A percentile compares a stretch with the other conserved stretches of the same genome.
Conservation (phyloP, 2,888 invertebrate genomes). For the Galerucella pusilla region DNA sequence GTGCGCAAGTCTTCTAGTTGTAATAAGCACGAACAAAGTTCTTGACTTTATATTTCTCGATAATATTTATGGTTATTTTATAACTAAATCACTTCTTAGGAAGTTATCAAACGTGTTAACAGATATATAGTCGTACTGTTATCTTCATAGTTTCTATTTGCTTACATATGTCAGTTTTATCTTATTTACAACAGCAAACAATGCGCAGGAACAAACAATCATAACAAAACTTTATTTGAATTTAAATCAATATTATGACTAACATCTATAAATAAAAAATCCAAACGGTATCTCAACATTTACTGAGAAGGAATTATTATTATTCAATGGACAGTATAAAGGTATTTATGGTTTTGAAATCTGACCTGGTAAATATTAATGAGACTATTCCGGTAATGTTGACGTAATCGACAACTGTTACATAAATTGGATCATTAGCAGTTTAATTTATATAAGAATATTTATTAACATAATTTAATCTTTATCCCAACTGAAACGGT, state of each 20-base stretch:
- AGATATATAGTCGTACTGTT: constrained; percentile 21
- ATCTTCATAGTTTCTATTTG: constrained; percentile 34
- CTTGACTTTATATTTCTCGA: neutral
- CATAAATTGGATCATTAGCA: too few species aligned
- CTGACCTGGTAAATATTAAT: neutral
- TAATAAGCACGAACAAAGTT: neutral
- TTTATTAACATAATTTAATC: too few species aligned
- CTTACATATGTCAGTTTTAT: constrained; percentile 43
- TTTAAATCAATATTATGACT: constrained; percentile 28
- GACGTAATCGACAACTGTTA: too few species aligned
- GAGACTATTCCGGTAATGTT: neutral
- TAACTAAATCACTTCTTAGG: constrained; percentile 25
- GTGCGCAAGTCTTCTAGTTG: neutral
- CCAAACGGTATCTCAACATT: neutral
- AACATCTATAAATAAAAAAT: constrained; percentile 16
- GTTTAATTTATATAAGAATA: too few species aligned
- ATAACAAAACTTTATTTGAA: constrained; percentile 31
- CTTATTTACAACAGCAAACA: constrained; percentile 36
- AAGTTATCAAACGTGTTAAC: constrained; percentile 23
- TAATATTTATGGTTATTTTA: constrained; percentile 5
- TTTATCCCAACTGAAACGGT: too few species aligned
- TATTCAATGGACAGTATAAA: neutral
- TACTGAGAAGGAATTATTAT: neutral
- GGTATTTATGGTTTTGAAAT: neutral
- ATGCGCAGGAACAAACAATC: constrained; percentile 33